Percentiles rank a stretch among this genome's conserved stretches.
Conservation (phyloP, 2,797 vertebrate genomes). For the Lycodopsis pacificus region DNA sequence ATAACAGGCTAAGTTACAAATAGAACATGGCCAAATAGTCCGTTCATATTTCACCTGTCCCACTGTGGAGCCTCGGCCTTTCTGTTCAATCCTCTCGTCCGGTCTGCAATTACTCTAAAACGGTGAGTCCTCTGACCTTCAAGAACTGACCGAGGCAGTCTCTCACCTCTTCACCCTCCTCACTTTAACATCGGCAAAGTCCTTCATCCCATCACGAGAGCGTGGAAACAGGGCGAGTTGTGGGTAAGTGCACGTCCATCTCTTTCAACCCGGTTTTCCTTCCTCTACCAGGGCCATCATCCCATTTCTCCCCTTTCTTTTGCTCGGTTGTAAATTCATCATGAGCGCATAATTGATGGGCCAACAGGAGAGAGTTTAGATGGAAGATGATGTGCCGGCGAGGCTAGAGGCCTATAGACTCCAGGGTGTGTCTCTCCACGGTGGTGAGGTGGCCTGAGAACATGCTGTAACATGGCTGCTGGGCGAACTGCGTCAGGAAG, state of each 20-base stretch:
- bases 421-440: slow-evolving; percentile 91
- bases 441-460: slow-evolving; percentile 97
- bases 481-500: slow-evolving; percentile 97
- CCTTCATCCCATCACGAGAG: slow-evolving; percentile 50
- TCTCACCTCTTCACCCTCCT: slow-evolving; percentile 43
- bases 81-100: slow-evolving; percentile 36
- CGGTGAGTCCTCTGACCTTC: slow-evolving; percentile 22
- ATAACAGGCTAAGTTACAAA: slow-evolving; percentile 70
- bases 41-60: slow-evolving; percentile 52
- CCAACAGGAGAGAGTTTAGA: slow-evolving; percentile 36
- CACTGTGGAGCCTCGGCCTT: slow-evolving; percentile 30
- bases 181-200: slow-evolving; percentile 49
- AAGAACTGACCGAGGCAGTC: slow-evolving; percentile 31
- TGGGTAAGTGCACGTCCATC: slow-evolving; percentile 54
- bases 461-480: slow-evolving; percentile 96
- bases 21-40: slow-evolving; percentile 62
- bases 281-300: slow-evolving; percentile 17
- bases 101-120: slow-evolving; percentile 47
- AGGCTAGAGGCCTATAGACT: slow-evolving; percentile 93
- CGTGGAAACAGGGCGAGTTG: slow-evolving; percentile 42
- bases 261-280: slow-evolving; percentile 30
- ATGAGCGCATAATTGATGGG: slow-evolving; percentile 39
- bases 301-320: slow-evolving; percentile 34
- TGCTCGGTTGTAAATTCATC: slow-evolving; percentile 46
- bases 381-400: slow-evolving; percentile 36